Conservation (phyloP, 2,113 vertebrate genomes). For the Rhodinocichla rosea region DNA sequence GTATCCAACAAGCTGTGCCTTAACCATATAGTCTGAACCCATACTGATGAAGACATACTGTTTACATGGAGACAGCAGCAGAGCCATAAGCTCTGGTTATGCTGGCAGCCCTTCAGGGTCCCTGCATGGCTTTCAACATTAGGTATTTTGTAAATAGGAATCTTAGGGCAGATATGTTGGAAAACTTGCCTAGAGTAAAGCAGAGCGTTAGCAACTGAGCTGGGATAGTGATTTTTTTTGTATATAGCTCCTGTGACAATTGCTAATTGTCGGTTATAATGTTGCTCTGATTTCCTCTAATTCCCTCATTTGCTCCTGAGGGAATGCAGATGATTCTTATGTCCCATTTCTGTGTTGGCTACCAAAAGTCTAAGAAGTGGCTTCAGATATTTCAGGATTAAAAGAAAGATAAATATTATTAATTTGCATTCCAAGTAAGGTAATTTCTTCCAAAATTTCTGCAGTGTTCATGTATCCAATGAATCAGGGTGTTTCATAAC, state of each 20-base stretch:
- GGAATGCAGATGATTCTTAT: background rate
- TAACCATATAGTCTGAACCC: background rate
- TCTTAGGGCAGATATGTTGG: background rate
- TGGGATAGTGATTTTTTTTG: background rate
- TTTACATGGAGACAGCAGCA: background rate
- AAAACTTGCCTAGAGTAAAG: conserved; percentile 2
- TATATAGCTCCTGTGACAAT: background rate
- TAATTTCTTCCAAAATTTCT: conserved; percentile 22
- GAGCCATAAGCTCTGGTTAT: background rate
- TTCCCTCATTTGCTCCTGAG: background rate
- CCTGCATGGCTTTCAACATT: background rate
- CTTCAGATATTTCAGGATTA: background rate
- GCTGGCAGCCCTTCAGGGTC: background rate
- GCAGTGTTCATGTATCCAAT: background rate
- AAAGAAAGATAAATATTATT: conserved; percentile 10
- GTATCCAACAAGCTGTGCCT: background rate
- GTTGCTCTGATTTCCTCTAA: background rate
- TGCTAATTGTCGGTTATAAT: background rate
- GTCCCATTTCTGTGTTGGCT: background rate
- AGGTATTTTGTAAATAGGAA: background rate
- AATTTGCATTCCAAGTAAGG: background rate
- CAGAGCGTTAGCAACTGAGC: background rate
- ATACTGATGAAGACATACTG: background rate
- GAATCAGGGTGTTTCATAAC: conserved; percentile 12
- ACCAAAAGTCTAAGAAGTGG: background rate